Evolutionary conservation across 37 sponge, comb jelly and placozoan species (phyloP).

Genomic region (Eunapius fragilis): DNA sequence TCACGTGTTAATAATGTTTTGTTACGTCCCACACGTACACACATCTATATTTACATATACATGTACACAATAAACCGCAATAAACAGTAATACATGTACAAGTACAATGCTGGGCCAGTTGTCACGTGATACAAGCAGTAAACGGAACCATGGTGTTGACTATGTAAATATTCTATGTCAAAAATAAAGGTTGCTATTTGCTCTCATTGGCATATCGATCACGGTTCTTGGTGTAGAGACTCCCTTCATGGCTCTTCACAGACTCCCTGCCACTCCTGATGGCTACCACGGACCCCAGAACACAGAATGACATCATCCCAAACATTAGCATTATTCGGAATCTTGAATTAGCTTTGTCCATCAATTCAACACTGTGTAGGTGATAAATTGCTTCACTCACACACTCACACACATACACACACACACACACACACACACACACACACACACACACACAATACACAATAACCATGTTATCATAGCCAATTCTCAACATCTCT

Average conservation of each 20-base stretch:
- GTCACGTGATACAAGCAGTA: neutral
- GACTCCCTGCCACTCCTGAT: slow-evolving; percentile 33
- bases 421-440: neutral
- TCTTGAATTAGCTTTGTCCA: slow-evolving; percentile 69
- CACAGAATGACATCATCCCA: slow-evolving; percentile 43
- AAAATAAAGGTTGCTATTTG: neutral
- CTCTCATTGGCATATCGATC: slow-evolving; percentile 11
- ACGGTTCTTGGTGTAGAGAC: slow-evolving; percentile 12
- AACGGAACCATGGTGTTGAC: too few relatives aligned
- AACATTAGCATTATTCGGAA: slow-evolving; percentile 68
- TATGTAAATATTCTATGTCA: too few relatives aligned
- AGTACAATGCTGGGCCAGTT: neutral
- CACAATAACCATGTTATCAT: too few relatives aligned
- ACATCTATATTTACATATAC: neutral
- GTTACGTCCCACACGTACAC: neutral
- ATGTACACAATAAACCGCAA: too few relatives aligned
- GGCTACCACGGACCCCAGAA: slow-evolving; percentile 38
- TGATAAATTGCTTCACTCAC: neutral
- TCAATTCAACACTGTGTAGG: slow-evolving; percentile 25
- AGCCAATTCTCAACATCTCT: too few relatives aligned
- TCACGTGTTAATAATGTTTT: neutral
- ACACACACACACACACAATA: neutral
- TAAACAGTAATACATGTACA: too few relatives aligned
- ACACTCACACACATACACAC: neutral
- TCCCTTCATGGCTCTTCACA: neutral